Conservation (phyloP, 2,888 invertebrate genomes). For the Dicyrtomina minuta region DNA sequence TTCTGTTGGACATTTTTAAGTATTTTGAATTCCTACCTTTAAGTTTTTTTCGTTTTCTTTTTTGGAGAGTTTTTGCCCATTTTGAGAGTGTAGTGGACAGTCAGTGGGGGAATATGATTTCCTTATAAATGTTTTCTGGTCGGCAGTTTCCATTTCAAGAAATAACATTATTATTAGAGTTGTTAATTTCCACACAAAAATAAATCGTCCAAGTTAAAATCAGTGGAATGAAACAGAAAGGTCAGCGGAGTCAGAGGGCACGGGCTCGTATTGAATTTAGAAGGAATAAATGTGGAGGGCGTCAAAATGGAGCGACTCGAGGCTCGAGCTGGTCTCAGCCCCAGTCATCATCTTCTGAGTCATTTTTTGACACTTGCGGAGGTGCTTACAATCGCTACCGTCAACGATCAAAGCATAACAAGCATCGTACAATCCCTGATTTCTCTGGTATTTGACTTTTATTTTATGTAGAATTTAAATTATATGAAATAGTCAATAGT, state of each 20-base stretch:
- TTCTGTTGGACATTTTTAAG: no score
- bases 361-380: slow-evolving; percentile 21
- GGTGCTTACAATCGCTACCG: slow-evolving; percentile 18
- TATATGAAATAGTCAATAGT: no score
- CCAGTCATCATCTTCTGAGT: slow-evolving; percentile 36
- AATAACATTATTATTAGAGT: no score
- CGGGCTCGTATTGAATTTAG: slow-evolving; percentile 50
- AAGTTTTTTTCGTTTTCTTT: no score
- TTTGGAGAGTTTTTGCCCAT: no score
- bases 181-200: no score
- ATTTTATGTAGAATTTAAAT: not conserved
- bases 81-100: no score
- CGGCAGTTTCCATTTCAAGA: no score
- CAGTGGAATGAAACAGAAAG: slow-evolving; percentile 52
- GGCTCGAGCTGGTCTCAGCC: slow-evolving; percentile 29
- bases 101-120: no score
- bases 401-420: slow-evolving; percentile 9
- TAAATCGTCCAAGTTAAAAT: no score
- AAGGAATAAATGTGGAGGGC: slow-evolving; percentile 37
- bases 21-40: no score
- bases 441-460: slow-evolving; percentile 21
- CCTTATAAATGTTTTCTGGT: no score
- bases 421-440: slow-evolving; percentile 8
- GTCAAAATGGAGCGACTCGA: slow-evolving; percentile 27
- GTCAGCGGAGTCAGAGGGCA: slow-evolving; percentile 50